Base-by-base conservation (phyloP, 37 sponge, comb jelly and placozoan genomes). In the Halichondria panicea region DNA sequence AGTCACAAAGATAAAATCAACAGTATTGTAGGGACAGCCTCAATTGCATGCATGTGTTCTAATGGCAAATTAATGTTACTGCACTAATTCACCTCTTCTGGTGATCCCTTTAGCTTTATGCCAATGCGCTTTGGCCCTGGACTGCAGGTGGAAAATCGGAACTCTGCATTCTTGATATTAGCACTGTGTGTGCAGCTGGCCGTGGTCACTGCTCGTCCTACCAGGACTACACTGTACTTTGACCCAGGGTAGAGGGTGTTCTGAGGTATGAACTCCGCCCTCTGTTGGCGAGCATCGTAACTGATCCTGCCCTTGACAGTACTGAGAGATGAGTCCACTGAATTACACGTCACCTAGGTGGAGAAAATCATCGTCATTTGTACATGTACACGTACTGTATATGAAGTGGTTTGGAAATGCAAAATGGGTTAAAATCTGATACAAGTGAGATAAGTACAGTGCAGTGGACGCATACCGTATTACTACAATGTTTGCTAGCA, bases 241-340 rank as follows among this genome's bases (percentile, higher is more conserved):
- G 88, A 55, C 66, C 70, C 78, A 45, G 88, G 88, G 38, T 71
- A 70, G 56, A 88, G 78, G 21, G 88, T 88, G 66, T 77, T 81
- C 13, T 43, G 22, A 30, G 88, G 83, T 22, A 44, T 77, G 78
- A 88, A 88, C 67, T 88, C 88, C 55, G 81, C 88, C 44, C 59
- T 81, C 60, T 72, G 77, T 12, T 46, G 45, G 1, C 78, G 67
- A 24, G 78, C 66, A 30, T 88, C 88, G 42, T 77, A 82, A 21
- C 36, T 78, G 67, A 63, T 57, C 8, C 73, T 66, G 30, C 88
- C 88, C 28, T 88, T 82, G 22, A 82, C 78, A 8, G 83, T 73
- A 41, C 71, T 88, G 33, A 77, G 58, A 28, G 66, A 52, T 3
- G 83, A 55, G 40, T 82, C 79, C 25, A 82, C 70, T 15, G 82